Evolutionary conservation across 2,113 vertebrate species (phyloP).

Genomic region (Burhinus bistriatus): DNA sequence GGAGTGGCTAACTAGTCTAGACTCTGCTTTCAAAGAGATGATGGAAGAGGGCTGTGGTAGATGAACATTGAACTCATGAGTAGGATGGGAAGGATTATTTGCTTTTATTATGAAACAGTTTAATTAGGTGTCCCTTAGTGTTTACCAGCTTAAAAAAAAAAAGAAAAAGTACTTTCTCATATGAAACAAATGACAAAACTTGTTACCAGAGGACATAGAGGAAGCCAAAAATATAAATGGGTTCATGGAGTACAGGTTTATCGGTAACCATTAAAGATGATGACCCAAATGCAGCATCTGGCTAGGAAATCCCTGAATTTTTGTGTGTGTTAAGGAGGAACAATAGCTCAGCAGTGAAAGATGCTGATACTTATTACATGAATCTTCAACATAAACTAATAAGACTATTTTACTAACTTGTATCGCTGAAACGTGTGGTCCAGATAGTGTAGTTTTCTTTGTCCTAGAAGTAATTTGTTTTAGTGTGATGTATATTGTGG

Average conservation of each 20-base stretch:
- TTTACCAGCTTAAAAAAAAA: background rate
- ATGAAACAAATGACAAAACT: background rate
- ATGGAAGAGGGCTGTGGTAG: background rate
- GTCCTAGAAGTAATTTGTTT: background rate
- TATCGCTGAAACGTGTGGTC: background rate
- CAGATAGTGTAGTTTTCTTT: background rate
- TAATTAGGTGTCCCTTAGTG: background rate
- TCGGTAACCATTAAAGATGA: background rate
- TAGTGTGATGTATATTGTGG: background rate
- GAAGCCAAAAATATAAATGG: background rate
- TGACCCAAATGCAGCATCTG: background rate
- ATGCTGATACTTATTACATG: background rate
- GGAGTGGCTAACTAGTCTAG: background rate
- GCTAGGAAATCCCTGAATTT: background rate
- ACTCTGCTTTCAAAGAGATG: background rate
- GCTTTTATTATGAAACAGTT: background rate
- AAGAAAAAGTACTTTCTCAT: background rate
- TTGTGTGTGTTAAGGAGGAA: background rate
- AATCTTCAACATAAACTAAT: background rate
- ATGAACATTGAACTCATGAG: background rate
- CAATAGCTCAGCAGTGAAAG: background rate
- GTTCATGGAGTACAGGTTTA: background rate
- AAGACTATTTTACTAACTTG: background rate
- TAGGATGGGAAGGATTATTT: background rate
- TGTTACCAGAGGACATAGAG: background rate